A percentile compares a stretch with the other conserved stretches of the same genome.
phyloP scores from a whole-genome alignment of 2,888 invertebrate species.

The Scelioninae gen. 1 region DNA sequence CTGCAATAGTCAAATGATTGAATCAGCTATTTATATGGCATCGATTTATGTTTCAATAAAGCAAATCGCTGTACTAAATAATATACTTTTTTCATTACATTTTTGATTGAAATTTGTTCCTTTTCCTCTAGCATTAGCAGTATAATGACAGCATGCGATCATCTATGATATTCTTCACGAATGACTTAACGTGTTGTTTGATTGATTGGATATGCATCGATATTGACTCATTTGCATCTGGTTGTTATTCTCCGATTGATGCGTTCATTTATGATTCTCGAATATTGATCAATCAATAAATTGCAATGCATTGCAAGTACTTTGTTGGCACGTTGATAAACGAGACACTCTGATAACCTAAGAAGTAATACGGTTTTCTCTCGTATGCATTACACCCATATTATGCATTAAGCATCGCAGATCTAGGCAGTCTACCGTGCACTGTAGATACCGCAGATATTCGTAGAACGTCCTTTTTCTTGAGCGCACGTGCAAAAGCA shows the following conservation, averaged over 20 bases:
- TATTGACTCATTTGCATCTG: constrained; percentile 66
- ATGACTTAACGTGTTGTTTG: constrained; percentile 35
- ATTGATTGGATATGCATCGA: constrained; percentile 57
- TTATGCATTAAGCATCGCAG: constrained; percentile 59
- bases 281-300: constrained; percentile 58
- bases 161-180: constrained; percentile 10
- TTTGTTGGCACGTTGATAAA: constrained; percentile 56
- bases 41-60: constrained; percentile 20
- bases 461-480: constrained; percentile 57
- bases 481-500: constrained; percentile 66
- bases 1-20: not conserved
- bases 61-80: not conserved
- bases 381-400: constrained; percentile 56
- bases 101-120: not conserved
- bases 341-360: constrained; percentile 47
- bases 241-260: constrained; percentile 49
- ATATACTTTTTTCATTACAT: constrained; percentile 6
- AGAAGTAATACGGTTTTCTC: constrained; percentile 20
- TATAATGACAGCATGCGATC: constrained; percentile 9
- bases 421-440: constrained; percentile 52
- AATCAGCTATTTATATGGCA: not conserved
- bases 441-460: constrained; percentile 57
- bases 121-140: constrained; percentile 1
- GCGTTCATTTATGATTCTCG: constrained; percentile 49
- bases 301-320: constrained; percentile 35